Percentiles rank a stretch among this genome's conserved stretches.
phyloP scores from a whole-genome alignment of 2,113 vertebrate genomes.

The Notothenia rossii region DNA sequence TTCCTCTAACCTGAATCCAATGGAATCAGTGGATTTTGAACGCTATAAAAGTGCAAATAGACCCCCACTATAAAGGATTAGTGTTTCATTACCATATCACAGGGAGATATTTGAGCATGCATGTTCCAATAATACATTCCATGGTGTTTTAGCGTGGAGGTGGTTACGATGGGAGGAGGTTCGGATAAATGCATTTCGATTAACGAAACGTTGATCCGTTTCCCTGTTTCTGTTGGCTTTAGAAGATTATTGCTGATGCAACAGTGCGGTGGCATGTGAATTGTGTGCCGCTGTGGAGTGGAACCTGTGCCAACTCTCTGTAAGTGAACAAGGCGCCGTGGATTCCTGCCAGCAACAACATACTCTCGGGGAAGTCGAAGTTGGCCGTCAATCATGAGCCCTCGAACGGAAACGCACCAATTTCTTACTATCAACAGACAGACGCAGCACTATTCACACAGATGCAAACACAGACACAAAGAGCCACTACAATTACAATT shows the following conservation, averaged over 20 bases:
- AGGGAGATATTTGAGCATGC: conserved; percentile 69
- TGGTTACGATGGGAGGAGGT: conserved; percentile 66
- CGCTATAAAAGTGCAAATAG: conserved; percentile 72
- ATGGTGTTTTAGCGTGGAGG: conserved; percentile 66
- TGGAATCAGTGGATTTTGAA: conserved; percentile 55
- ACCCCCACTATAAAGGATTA: conserved; percentile 69
- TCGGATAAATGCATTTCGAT: conserved; percentile 67
- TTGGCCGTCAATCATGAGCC: conserved; percentile 78
- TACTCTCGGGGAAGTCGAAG: conserved; percentile 65
- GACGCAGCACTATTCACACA: conserved; percentile 29
- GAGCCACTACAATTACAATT: background rate
- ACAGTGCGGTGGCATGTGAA: conserved; percentile 71
- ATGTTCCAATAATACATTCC: conserved; percentile 67
- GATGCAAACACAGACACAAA: conserved; percentile 34
- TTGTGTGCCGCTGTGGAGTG: conserved; percentile 59
- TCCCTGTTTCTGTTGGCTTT: conserved; percentile 66
- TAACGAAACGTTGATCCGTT: conserved; percentile 67
- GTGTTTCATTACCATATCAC: conserved; percentile 78
- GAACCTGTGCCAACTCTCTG: conserved; percentile 72
- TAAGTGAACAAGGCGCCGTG: conserved; percentile 75
- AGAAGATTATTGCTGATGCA: conserved; percentile 81
- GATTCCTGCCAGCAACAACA: conserved; percentile 76
- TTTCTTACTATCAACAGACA: conserved; percentile 66
- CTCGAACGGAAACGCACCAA: conserved; percentile 70
- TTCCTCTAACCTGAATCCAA: conserved; percentile 71